A percentile compares a stretch with the other conserved stretches of the same genome.
These are phyloP conservation scores for Eucriotettix oculatus DNA, from an alignment of 2,888 invertebrate species.

Conservation along the genomic window DNA sequence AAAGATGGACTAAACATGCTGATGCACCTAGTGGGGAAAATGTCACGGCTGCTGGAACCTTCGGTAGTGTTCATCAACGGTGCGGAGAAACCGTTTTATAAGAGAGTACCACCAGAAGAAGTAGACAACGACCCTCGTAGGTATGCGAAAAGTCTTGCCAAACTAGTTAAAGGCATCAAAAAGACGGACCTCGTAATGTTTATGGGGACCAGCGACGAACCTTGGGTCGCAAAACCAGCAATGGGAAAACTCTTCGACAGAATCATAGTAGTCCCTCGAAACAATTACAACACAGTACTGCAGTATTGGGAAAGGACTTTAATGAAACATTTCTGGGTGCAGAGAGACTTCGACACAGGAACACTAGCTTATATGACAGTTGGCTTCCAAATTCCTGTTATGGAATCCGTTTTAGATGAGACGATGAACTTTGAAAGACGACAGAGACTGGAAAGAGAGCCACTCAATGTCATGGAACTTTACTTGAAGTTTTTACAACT, in stretches of 20 bases:
- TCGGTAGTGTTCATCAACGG: conserved; percentile 40
- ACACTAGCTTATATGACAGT: conserved; percentile 34
- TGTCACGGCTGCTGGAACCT: conserved; percentile 33
- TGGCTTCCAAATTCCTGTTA: conserved; percentile 25
- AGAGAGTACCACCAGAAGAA: conserved; percentile 43
- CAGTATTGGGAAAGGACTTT: conserved; percentile 34
- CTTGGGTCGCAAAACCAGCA: conserved; percentile 38
- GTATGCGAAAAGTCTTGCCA: conserved; percentile 47
- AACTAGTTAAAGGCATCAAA: conserved; percentile 49
- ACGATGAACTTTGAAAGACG: neutral
- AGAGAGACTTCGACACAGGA: conserved; percentile 39
- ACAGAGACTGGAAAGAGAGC: conserved; percentile 22
- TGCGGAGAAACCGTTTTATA: conserved; percentile 51
- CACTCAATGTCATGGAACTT: conserved; percentile 35
- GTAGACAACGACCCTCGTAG: conserved; percentile 47
- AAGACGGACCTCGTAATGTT: conserved; percentile 48
- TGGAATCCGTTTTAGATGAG: neutral
- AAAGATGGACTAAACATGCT: conserved; percentile 40
- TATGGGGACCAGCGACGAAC: conserved; percentile 48
- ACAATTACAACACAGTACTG: conserved; percentile 30
- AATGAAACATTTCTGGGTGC: conserved; percentile 25
- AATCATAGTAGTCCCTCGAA: conserved; percentile 17
- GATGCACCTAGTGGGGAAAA: conserved; percentile 46
- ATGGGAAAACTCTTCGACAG: conserved; percentile 41
- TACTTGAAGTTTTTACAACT: conserved; percentile 27